A percentile compares a stretch with the other conserved stretches of the same genome.
phyloP scores from a whole-genome alignment of 2,797 vertebrate species.

The Takifugu rubripes region DNA sequence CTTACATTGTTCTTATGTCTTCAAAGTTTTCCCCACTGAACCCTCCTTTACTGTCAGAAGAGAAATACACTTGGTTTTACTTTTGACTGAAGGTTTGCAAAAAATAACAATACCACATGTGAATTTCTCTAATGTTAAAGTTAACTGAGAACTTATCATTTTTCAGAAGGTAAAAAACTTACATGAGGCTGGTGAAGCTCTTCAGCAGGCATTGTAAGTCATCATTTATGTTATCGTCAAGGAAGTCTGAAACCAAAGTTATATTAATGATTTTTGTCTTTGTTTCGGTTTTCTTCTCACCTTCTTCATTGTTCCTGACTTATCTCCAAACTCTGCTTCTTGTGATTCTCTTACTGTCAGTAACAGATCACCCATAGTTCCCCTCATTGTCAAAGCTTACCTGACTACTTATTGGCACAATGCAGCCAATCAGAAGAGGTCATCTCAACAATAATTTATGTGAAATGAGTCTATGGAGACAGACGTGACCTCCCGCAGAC shows the following conservation, averaged over 20 bases:
- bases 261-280: background rate
- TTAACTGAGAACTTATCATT: background rate
- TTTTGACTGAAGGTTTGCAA: too few relatives aligned
- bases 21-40: background rate
- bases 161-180: constrained; percentile 9
- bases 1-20: constrained; percentile 28
- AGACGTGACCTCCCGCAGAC: too few relatives aligned
- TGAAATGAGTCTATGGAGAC: too few relatives aligned
- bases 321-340: too few relatives aligned
- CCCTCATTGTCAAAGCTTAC: too few relatives aligned
- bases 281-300: background rate
- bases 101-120: background rate
- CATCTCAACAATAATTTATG: too few relatives aligned
- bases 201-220: constrained; percentile 50
- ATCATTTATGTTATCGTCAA: constrained; percentile 44
- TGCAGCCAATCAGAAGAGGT: too few relatives aligned
- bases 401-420: too few relatives aligned
- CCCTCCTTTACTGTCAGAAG: constrained; percentile 22
- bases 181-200: constrained; percentile 19
- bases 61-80: background rate
- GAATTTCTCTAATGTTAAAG: background rate
- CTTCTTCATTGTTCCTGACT: too few relatives aligned
- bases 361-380: too few relatives aligned
- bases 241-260: constrained; percentile 23
- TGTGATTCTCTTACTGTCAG: too few relatives aligned